A percentile compares a stretch with the other conserved stretches of the same genome.
These are phyloP conservation scores for Dryococelus australis DNA, from an alignment of 2,888 invertebrate genomes.

Conservation along the genomic window DNA sequence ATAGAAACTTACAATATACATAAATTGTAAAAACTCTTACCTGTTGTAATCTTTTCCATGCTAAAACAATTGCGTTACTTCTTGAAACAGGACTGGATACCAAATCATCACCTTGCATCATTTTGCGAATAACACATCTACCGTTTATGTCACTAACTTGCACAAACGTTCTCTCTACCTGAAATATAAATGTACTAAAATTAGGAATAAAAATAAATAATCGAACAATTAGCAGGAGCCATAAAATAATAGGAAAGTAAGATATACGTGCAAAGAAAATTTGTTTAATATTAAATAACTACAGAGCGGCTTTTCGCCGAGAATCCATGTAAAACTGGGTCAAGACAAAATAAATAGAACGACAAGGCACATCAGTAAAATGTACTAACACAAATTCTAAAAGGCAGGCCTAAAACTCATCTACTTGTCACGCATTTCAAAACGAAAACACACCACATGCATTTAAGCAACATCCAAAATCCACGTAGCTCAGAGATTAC, in stretches of 20 bases:
- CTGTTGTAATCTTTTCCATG: constrained; percentile 73
- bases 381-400: background rate
- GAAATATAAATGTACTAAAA: background rate
- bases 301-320: background rate
- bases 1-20: too few species aligned
- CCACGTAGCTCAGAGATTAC: background rate
- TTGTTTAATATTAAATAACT: background rate
- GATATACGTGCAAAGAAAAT: background rate
- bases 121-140: constrained; percentile 48
- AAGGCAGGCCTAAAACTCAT: background rate
- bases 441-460: background rate
- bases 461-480: background rate
- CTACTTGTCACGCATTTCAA: background rate
- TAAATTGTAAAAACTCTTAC: constrained; percentile 60
- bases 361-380: background rate
- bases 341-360: background rate
- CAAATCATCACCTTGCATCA: constrained; percentile 78
- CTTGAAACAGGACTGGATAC: constrained; percentile 64
- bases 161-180: background rate
- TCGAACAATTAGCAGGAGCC: background rate
- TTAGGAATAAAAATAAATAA: background rate
- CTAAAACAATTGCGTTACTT: constrained; percentile 71
- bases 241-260: background rate
- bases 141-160: background rate
- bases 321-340: background rate